phyloP scores from a whole-genome alignment of 2,797 vertebrate genomes.

The Morus bassanus region DNA sequence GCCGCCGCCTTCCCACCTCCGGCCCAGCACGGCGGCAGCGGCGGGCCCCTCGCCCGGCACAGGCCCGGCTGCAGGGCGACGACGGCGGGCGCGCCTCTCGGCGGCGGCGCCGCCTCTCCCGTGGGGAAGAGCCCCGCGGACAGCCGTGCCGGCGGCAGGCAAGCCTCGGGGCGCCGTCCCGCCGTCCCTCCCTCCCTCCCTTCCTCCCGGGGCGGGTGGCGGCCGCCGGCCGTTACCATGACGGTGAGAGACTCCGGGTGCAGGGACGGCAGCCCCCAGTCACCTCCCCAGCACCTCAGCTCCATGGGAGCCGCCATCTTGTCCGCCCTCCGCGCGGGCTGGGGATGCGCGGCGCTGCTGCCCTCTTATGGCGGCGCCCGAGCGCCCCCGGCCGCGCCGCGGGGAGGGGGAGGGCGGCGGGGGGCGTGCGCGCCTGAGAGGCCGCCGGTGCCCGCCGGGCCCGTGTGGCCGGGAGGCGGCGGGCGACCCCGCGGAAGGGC shows the following conservation, averaged over 20 bases:
- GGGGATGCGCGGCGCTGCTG: slow-evolving; percentile 40
- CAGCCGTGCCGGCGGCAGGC: not conserved
- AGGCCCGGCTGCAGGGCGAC: not conserved
- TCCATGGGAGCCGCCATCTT: slow-evolving; percentile 90
- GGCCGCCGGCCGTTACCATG: slow-evolving; percentile 80
- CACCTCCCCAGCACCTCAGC: slow-evolving; percentile 93
- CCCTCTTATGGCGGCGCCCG: not conserved
- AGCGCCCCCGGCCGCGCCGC: not conserved
- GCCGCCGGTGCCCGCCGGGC: accelerated
- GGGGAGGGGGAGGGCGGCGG: no score
- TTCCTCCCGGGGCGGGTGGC: not conserved
- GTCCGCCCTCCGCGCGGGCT: not conserved
- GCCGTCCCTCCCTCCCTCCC: not conserved
- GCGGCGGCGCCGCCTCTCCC: not conserved
- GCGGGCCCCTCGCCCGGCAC: no score
- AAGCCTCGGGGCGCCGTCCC: not conserved
- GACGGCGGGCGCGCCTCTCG: not conserved
- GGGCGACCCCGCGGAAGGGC: accelerated
- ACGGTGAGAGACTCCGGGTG: slow-evolving; percentile 90
- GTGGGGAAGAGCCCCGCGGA: not conserved
- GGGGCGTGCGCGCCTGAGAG: no score
- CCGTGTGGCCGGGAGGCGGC: no score
- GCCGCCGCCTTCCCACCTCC: not conserved
- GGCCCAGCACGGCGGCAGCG: not conserved
- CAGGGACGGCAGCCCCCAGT: slow-evolving; percentile 92